Evolutionary conservation across 2,888 invertebrate genomes (phyloP), one percentile per base, ranked within the genome.

Genomic region (Chrysomela aeneicollis): DNA sequence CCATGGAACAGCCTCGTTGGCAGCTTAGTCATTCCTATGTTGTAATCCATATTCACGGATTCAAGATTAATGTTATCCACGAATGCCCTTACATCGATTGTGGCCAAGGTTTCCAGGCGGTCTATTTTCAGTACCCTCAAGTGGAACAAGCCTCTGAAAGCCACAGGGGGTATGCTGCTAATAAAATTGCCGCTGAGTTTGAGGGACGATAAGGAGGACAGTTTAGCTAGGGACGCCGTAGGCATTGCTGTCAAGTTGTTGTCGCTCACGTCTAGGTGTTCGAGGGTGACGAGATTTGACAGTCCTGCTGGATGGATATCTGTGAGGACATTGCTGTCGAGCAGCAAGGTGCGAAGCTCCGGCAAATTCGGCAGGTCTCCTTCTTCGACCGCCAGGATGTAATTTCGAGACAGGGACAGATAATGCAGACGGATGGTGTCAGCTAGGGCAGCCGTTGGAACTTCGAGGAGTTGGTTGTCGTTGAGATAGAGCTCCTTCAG

Each of bases 1-100:
- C 92, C 92, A 79, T 94, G 92, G 76, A 96, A 93, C 62, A 95
- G 84, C 78, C 92, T 88, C 61, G 90, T 88, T n/a, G 95, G 93
- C 66, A 96, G 85, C 74, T 88, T 88, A 59, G 85, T 85, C 58
- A 95, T 86, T 74, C 87, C 87, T 10, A 90, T 86, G 81, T 94
- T 94, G 78, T 91, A 90, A 80, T 92, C 91, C 84, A 94, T 85
- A 81, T 90, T 88, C 73, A 94, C 88, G 69, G 88, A 87, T 79
- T 94, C 92, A 71, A 94, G 84, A 78, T 92, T 91, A 32, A 93
- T 91, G 81, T 94, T 94, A 84, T 94, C 93, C 66, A 92, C 91
- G 80, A 94, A 93, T 59, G 93, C 91, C 81, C 92, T 84, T 19
- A 90, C 86, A 82, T 93, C 92, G 73, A 94, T 89, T 78, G 85